Conservation (phyloP, 2,113 vertebrate species). For the Bungarus multicinctus region DNA sequence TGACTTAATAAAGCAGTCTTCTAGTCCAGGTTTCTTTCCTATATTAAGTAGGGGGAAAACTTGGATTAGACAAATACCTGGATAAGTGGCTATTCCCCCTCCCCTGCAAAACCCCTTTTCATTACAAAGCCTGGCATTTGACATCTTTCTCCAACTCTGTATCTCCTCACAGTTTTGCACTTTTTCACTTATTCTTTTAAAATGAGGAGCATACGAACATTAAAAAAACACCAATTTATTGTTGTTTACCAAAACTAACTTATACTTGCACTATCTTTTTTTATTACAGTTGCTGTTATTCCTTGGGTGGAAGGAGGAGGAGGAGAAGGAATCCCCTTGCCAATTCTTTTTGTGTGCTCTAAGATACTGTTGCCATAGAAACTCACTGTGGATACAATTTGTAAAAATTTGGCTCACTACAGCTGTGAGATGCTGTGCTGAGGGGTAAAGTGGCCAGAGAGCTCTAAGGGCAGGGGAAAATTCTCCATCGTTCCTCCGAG, state of each 20-base stretch:
- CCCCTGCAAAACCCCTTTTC: background rate
- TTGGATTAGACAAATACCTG: background rate
- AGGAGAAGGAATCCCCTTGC: conserved; percentile 48
- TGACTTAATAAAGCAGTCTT: background rate
- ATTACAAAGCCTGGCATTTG: background rate
- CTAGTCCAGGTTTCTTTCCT: background rate
- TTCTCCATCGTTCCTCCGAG: conserved; percentile 70
- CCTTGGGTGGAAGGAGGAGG: conserved; percentile 55
- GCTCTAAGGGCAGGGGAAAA: conserved; percentile 61
- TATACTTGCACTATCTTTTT: conserved; percentile 46
- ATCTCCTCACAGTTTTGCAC: background rate
- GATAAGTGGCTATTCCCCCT: background rate
- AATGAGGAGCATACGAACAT: background rate
- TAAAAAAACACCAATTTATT: conserved; percentile 27
- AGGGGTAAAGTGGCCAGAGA: conserved; percentile 50
- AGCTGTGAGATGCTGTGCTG: conserved; percentile 48
- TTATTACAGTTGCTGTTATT: conserved; percentile 56
- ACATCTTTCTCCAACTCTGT: background rate
- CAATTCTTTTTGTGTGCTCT: conserved; percentile 70
- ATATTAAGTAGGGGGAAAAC: background rate
- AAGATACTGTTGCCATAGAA: conserved; percentile 80
- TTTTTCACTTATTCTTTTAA: background rate
- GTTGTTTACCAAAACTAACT: conserved; percentile 26
- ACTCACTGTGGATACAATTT: conserved; percentile 70
- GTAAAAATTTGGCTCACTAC: conserved; percentile 71